These are phyloP conservation scores for Okapia johnstoni DNA, from an alignment of 2,113 vertebrate species.

Conservation along the genomic window DNA sequence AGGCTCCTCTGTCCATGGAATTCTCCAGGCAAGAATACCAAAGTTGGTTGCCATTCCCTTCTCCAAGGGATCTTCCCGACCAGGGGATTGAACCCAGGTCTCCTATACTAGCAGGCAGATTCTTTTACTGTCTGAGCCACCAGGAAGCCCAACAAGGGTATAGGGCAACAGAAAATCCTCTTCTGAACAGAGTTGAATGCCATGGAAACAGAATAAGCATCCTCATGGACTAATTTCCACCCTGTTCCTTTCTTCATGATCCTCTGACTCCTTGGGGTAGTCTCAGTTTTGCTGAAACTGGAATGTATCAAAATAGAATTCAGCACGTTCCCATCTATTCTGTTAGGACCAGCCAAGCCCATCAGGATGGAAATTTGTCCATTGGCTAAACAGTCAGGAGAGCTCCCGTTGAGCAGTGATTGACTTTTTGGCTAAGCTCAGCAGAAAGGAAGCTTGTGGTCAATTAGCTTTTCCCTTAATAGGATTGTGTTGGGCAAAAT, in stretches of 20 bases:
- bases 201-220: not conserved
- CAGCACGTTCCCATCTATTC: not conserved
- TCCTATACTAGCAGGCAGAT: not conserved
- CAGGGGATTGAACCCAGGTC: not conserved
- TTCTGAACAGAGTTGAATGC: not conserved
- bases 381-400: conserved; percentile 13
- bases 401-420: not conserved
- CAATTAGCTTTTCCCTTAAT: conserved; percentile 59
- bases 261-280: not conserved
- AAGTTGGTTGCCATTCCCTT: not conserved
- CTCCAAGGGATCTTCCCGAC: not conserved
- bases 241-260: not conserved
- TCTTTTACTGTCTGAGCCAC: not conserved
- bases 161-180: not conserved
- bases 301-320: conserved; percentile 49
- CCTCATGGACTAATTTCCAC: not conserved
- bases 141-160: not conserved
- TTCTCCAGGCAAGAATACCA: not conserved
- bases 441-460: conserved; percentile 55
- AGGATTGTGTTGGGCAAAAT: conserved; percentile 37
- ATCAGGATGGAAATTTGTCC: conserved; percentile 45
- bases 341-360: not conserved
- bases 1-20: not conserved
- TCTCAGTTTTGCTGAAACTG: conserved; percentile 49
- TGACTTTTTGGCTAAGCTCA: conserved; percentile 54